Percentiles rank a stretch among this genome's conserved stretches.
These are phyloP conservation scores for Cosmopolites sordidus DNA, from an alignment of 2,888 invertebrate genomes.

Conservation along the genomic window DNA sequence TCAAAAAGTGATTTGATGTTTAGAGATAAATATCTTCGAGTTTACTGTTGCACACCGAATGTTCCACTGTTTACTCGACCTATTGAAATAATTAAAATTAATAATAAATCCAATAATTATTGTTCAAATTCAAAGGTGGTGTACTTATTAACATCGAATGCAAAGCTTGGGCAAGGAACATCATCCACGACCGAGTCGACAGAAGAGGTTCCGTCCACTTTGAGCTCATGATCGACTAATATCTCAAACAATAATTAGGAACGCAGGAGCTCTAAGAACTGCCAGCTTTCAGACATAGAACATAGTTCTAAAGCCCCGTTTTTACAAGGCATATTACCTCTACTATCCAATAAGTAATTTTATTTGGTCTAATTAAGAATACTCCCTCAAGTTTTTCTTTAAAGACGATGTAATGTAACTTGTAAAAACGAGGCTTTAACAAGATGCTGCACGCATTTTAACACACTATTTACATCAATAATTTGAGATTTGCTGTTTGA, in stretches of 20 bases:
- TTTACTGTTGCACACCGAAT: too few relatives aligned
- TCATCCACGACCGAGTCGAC: constrained; percentile 80
- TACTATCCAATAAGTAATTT: neutral
- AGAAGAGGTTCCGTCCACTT: constrained; percentile 91
- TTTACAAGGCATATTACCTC: constrained; percentile 6
- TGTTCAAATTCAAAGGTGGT: constrained; percentile 57
- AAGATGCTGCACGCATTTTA: neutral
- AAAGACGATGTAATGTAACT: neutral
- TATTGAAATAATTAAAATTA: too few relatives aligned
- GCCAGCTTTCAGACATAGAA: constrained; percentile 42
- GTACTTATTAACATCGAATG: constrained; percentile 90
- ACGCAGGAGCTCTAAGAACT: constrained; percentile 41
- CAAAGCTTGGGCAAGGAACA: constrained; percentile 90
- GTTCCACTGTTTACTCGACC: too few relatives aligned
- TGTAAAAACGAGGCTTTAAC: neutral
- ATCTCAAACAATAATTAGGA: constrained; percentile 31
- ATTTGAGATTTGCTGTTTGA: constrained; percentile 1
- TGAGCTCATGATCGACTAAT: constrained; percentile 86
- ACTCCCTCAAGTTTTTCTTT: too few relatives aligned
- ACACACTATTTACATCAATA: neutral
- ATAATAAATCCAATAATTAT: too few relatives aligned
- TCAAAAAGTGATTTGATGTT: too few relatives aligned
- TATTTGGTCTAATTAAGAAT: too few relatives aligned
- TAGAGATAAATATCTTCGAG: too few relatives aligned
- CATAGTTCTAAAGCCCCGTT: constrained; percentile 4